These are phyloP conservation scores for Bombyx huttoni DNA, from an alignment of 2,888 invertebrate genomes.

Conservation along the genomic window DNA sequence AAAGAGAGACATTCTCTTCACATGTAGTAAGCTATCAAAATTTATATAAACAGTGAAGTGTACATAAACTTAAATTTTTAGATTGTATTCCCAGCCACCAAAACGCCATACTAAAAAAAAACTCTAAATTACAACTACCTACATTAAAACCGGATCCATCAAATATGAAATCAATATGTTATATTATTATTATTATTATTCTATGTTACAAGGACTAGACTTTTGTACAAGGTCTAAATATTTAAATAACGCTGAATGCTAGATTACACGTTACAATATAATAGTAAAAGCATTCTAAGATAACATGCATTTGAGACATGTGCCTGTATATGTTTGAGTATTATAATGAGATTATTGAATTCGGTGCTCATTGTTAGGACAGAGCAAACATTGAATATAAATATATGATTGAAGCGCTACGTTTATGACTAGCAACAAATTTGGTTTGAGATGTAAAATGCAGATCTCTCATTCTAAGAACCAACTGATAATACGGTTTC, in stretches of 20 bases:
- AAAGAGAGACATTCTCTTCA: not conserved
- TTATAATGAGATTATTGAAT: slow-evolving; percentile 31
- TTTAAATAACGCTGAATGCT: slow-evolving; percentile 20
- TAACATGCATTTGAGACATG: slow-evolving; percentile 44
- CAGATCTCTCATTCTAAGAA: slow-evolving; percentile 64
- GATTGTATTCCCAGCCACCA: slow-evolving; percentile 7
- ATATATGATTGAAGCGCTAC: slow-evolving; percentile 55
- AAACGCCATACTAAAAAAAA: slow-evolving; percentile 11
- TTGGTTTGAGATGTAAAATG: slow-evolving; percentile 38
- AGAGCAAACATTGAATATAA: slow-evolving; percentile 31
- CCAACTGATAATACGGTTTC: slow-evolving; percentile 73
- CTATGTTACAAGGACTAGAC: slow-evolving; percentile 6
- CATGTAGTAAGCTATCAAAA: not conserved
- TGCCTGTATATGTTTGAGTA: slow-evolving; percentile 34
- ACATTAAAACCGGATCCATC: slow-evolving; percentile 50
- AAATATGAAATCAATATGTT: slow-evolving; percentile 19
- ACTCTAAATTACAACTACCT: slow-evolving; percentile 46
- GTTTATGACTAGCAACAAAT: slow-evolving; percentile 52
- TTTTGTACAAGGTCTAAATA: slow-evolving; percentile 29
- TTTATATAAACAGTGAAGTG: not conserved
- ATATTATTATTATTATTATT: slow-evolving; percentile 13
- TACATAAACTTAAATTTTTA: not conserved
- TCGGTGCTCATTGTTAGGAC: slow-evolving; percentile 23
- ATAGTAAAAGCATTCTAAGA: slow-evolving; percentile 47
- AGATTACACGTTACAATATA: slow-evolving; percentile 15